Percentiles rank a stretch among this genome's conserved stretches.
Evolutionary conservation across 2,888 invertebrate species (phyloP).

Genomic region (Amphimallon solstitiale): DNA sequence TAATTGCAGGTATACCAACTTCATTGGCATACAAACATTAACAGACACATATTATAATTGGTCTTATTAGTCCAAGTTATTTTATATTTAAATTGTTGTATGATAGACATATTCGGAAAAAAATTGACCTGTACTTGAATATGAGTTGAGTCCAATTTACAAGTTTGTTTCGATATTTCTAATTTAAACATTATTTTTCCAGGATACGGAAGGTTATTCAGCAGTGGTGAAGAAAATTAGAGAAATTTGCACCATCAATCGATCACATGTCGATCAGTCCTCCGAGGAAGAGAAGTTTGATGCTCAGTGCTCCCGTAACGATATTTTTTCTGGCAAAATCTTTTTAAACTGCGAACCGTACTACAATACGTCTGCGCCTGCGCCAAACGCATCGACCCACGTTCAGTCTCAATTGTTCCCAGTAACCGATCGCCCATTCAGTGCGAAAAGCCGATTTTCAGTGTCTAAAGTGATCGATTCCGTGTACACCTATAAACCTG

Average conservation of each 20-base stretch:
- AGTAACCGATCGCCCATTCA: too few relatives aligned
- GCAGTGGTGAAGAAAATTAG: constrained; percentile 57
- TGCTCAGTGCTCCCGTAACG: background rate
- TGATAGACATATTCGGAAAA: too few relatives aligned
- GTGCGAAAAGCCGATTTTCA: constrained; percentile 44
- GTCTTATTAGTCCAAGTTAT: too few relatives aligned
- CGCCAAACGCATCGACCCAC: constrained; percentile 44
- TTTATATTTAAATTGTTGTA: too few relatives aligned
- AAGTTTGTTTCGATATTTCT: too few relatives aligned
- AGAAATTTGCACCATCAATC: constrained; percentile 58
- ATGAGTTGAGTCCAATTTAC: background rate
- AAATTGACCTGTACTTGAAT: background rate
- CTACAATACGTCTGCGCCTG: constrained; percentile 45
- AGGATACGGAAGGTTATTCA: constrained; percentile 57
- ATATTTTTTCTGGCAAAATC: constrained; percentile 54
- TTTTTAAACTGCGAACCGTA: constrained; percentile 58
- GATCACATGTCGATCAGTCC: constrained; percentile 49
- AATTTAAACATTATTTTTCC: constrained; percentile 29
- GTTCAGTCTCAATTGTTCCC: constrained; percentile 43
- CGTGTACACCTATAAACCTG: constrained; percentile 19
- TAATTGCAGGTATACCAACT: too few relatives aligned
- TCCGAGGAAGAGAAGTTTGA: constrained; percentile 44
- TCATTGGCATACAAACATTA: too few relatives aligned
- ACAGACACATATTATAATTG: too few relatives aligned
- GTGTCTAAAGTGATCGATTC: constrained; percentile 44